Percentiles rank a stretch among this genome's conserved stretches.
These are phyloP conservation scores for Notamacropus eugenii DNA, from an alignment of 2,797 vertebrate genomes.

Conservation along the genomic window DNA sequence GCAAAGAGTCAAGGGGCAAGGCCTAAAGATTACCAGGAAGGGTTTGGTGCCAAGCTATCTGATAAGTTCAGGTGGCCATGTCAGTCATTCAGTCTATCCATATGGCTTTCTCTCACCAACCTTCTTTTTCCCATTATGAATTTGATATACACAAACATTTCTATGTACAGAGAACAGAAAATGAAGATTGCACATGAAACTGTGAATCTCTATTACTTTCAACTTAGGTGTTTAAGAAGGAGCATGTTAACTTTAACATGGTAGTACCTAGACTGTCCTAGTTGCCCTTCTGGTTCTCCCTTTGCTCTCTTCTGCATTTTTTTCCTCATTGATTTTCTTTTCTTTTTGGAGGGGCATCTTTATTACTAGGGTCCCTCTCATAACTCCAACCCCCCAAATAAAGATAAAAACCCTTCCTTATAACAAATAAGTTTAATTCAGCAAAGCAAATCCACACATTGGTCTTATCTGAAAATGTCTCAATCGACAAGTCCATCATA, in stretches of 20 bases:
- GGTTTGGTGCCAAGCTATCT: not conserved
- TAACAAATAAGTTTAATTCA: not conserved
- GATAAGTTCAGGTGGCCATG: not conserved
- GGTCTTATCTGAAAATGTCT: not conserved
- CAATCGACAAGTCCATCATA: not conserved
- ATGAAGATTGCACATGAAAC: not conserved
- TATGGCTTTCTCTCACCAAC: not conserved
- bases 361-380: not conserved
- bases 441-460: not conserved
- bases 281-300: not conserved
- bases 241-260: not conserved
- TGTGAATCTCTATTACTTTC: not conserved
- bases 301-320: not conserved
- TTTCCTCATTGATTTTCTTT: not conserved
- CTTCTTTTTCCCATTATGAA: not conserved
- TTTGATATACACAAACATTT: not conserved
- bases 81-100: not conserved
- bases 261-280: not conserved
- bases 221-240: not conserved
- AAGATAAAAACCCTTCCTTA: not conserved
- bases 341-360: not conserved
- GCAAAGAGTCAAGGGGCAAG: not conserved
- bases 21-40: not conserved
- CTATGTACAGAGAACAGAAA: not conserved
- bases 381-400: not conserved